Percentiles rank a stretch among this genome's conserved stretches.
Evolutionary conservation across 2,888 invertebrate species (phyloP).

Genomic region (Himalopsyche kuldschensis): DNA sequence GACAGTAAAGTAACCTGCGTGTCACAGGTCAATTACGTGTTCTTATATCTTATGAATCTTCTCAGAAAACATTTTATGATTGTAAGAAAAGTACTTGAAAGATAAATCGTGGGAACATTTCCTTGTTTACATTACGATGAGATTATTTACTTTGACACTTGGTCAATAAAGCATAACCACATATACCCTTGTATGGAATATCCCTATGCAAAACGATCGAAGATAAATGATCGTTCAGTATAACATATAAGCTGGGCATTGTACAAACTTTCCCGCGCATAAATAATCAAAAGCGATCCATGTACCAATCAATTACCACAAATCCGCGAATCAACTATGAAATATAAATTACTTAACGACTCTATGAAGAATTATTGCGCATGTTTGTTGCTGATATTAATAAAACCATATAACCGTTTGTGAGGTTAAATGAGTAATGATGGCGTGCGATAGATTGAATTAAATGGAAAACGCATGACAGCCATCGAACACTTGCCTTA

Average conservation of each 20-base stretch:
- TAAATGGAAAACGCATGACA: no score
- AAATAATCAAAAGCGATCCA: background rate
- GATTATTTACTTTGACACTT: constrained; percentile 2
- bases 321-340: background rate
- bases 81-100: background rate
- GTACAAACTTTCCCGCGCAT: background rate
- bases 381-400: background rate
- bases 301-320: background rate
- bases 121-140: background rate
- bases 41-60: background rate
- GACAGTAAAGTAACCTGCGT: background rate
- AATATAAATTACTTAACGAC: background rate
- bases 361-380: background rate
- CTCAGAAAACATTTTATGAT: background rate
- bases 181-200: background rate
- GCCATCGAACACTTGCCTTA: no score
- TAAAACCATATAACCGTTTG: background rate
- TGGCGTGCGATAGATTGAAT: no score
- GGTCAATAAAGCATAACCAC: constrained; percentile 5
- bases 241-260: background rate
- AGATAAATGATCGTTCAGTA: background rate
- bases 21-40: background rate
- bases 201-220: constrained; percentile 5
- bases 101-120: background rate
- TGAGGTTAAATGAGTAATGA: background rate